Evolutionary conservation across 2,113 vertebrate genomes (phyloP), one percentile per base, ranked within the genome.

Genomic region (Hoplias malabaricus): DNA sequence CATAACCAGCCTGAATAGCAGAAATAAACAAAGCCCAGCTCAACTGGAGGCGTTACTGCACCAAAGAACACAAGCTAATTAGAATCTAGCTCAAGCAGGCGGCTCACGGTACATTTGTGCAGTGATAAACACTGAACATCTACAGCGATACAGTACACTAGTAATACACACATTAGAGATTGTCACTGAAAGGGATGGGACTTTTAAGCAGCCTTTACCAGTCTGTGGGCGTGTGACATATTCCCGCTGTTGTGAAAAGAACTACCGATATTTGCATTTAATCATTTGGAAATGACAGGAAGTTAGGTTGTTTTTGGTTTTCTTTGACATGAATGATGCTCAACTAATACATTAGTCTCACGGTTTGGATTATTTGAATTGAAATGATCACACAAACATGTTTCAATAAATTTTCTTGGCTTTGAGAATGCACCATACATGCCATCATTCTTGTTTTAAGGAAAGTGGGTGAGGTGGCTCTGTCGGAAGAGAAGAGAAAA

Each of bases 11-110:
- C 48, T 29, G 65, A 68, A 68, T 34, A 66, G n/a, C 36, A 67
- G 36, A 42, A 36, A 56, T 61, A 73, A 81, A 77, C 68, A 77
- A 68, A 77, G 29, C 50, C 74, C 56, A 77, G 61, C 34, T 77
- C 59, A 31, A 61, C 50, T 34, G 21, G 6, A 81, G 74, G 75
- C 63, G 25, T 57, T 38, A 42, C 63, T 33, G 62, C 74, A 61
- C 53, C 63, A 73, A 48, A 54, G 40, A 61, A 68, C 62, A 33
- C 13, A 1, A 31, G 54, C 53, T 77, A 81, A 73, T 81, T 73
- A 63, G 62, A 66, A 65, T 67, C 74, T 42, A 57, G 34, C 62
- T 59, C n/a, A 10, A 29, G 56, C 56, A 21, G 14, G 12, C 69
- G 33, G 50, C 63, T 62, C 57, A 71, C 31, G 61, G 73, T 65